phyloP scores from a whole-genome alignment of 1,140 invertebrate genomes.

The Pseudomyrmex pallidus region DNA sequence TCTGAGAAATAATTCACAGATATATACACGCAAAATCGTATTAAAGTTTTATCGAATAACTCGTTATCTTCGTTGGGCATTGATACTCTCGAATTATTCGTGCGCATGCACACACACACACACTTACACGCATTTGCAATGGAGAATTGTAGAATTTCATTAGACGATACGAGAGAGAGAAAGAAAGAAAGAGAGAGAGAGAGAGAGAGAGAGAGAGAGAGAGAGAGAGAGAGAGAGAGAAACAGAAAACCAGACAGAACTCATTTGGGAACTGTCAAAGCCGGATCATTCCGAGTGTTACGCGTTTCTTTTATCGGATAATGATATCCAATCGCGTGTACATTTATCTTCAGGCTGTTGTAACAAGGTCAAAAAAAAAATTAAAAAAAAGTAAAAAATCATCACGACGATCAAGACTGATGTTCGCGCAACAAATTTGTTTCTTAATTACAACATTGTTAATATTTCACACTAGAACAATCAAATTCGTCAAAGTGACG shows the following conservation, averaged over 20 bases:
- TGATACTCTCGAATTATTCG: constrained; percentile 40
- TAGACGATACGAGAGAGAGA: constrained; percentile 16
- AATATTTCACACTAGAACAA: no score
- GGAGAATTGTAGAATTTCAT: constrained; percentile 25
- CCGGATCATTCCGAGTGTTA: constrained; percentile 23
- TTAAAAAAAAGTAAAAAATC: no score
- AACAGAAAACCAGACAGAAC: constrained; percentile 29
- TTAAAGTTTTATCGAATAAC: not conserved
- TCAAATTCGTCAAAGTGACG: no score
- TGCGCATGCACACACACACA: not conserved
- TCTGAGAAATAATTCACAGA: constrained; percentile 12
- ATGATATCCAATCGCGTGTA: constrained; percentile 14
- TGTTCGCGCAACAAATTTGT: not conserved
- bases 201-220: not conserved
- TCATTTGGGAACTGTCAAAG: constrained; percentile 49
- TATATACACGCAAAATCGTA: not conserved
- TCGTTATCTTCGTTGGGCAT: not conserved
- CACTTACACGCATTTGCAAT: not conserved
- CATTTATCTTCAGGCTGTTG: not conserved
- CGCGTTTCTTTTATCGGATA: constrained; percentile 4
- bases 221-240: no score
- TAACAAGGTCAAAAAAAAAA: not conserved
- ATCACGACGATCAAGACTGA: not conserved
- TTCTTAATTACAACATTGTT: not conserved
- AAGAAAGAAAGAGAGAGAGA: no score